Percentiles rank a stretch among this genome's conserved stretches.
phyloP scores from a whole-genome alignment of 2,797 vertebrate genomes.

The Poecilia wingei region DNA sequence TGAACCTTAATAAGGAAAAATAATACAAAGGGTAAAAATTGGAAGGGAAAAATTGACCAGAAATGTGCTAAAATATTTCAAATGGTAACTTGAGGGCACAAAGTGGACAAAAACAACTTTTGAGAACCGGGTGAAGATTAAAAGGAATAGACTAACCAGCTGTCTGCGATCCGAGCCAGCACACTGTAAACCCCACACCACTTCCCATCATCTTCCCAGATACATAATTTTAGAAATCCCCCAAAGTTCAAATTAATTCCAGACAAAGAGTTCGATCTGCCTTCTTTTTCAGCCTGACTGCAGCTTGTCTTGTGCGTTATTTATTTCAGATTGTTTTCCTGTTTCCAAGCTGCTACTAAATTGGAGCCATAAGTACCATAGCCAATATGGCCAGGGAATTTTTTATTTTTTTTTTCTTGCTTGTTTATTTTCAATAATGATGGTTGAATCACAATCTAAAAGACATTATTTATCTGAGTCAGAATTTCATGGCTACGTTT shows the following conservation, averaged over 20 bases:
- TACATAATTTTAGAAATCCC: not conserved
- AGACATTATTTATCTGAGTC: not conserved
- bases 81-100: not conserved
- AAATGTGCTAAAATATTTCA: not conserved
- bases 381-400: not conserved
- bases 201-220: not conserved
- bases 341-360: not conserved
- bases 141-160: not conserved
- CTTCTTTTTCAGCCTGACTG: not conserved
- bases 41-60: not conserved
- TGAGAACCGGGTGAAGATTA: not conserved
- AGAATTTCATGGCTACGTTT: not conserved
- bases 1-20: not conserved
- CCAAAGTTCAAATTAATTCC: slow-evolving; percentile 1
- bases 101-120: not conserved
- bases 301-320: not conserved
- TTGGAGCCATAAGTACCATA: not conserved
- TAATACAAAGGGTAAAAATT: not conserved
- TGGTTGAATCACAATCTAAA: not conserved
- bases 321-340: not conserved
- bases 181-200: not conserved
- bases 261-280: not conserved
- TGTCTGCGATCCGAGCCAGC: not conserved
- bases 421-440: not conserved
- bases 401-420: not conserved